phyloP scores from a whole-genome alignment of 2,113 vertebrate genomes.

The Craseonycteris thonglongyai region DNA sequence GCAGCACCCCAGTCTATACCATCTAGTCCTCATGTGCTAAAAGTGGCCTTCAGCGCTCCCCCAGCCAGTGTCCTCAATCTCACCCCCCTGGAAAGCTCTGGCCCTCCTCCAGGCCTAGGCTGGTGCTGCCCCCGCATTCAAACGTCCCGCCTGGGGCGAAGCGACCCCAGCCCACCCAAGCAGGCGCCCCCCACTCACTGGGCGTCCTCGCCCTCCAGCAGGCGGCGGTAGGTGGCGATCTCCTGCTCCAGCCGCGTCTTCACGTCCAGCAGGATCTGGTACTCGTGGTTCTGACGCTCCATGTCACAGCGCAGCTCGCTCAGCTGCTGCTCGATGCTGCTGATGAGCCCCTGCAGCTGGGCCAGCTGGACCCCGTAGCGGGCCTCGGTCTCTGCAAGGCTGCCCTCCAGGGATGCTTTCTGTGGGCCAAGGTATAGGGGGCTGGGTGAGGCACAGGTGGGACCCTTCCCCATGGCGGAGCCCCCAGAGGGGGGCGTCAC shows the following conservation, averaged over 20 bases:
- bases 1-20: neutral
- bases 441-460: neutral
- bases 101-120: neutral
- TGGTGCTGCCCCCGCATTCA: neutral
- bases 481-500: too few relatives aligned
- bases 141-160: neutral
- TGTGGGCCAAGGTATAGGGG: neutral
- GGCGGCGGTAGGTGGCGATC: conserved; percentile 73
- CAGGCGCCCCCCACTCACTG: conserved; percentile 55
- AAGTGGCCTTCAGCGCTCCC: neutral
- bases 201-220: conserved; percentile 72
- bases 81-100: neutral
- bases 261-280: conserved; percentile 80
- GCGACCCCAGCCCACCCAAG: neutral
- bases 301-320: conserved; percentile 77
- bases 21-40: neutral
- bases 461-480: conserved; percentile 51
- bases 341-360: conserved; percentile 83
- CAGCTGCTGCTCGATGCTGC: conserved; percentile 82
- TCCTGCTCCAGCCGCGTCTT: conserved; percentile 76
- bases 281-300: conserved; percentile 85
- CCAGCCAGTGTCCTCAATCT: neutral
- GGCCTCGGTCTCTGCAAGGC: conserved; percentile 83
- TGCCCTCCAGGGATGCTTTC: conserved; percentile 86
- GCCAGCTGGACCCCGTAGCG: conserved; percentile 82